Conservation (phyloP, 37 sponge, comb jelly and placozoan species). For the Chondrilla cf. caribensis region DNA sequence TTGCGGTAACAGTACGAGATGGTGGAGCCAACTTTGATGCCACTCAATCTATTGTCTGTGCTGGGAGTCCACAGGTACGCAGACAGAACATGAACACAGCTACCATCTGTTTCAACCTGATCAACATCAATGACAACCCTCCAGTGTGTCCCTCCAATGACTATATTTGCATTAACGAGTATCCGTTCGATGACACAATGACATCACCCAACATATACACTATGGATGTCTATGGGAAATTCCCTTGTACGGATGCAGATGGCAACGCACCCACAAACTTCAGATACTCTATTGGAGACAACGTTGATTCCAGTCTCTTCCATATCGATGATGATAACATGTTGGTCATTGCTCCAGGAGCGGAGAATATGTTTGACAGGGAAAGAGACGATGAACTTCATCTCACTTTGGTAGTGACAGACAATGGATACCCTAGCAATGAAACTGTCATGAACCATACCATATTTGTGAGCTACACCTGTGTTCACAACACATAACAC, state of each 20-base stretch:
- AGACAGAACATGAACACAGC: not conserved
- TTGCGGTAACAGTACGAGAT: not conserved
- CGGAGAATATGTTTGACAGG: not conserved
- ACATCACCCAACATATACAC: not conserved
- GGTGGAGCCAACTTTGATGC: not conserved
- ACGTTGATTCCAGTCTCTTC: not conserved
- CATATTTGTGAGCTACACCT: not conserved
- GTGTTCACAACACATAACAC: too few species aligned
- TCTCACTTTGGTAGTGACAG: not conserved
- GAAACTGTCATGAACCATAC: not conserved
- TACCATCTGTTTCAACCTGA: not conserved
- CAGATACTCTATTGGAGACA: not conserved
- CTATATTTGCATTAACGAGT: not conserved
- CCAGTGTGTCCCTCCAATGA: not conserved
- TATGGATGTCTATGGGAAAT: not conserved
- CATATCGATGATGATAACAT: not conserved
- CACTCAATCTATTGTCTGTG: too few species aligned
- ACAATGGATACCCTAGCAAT: not conserved
- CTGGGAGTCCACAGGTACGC: not conserved
- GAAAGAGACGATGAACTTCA: conserved; percentile 1
- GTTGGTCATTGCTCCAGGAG: not conserved
- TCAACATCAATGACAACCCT: not conserved
- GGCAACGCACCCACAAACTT: not conserved
- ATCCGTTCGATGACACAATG: not conserved
- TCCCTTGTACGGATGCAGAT: conserved; percentile 4